Conservation (phyloP, 2,113 vertebrate genomes). For the Neopipo cinnamomea region DNA sequence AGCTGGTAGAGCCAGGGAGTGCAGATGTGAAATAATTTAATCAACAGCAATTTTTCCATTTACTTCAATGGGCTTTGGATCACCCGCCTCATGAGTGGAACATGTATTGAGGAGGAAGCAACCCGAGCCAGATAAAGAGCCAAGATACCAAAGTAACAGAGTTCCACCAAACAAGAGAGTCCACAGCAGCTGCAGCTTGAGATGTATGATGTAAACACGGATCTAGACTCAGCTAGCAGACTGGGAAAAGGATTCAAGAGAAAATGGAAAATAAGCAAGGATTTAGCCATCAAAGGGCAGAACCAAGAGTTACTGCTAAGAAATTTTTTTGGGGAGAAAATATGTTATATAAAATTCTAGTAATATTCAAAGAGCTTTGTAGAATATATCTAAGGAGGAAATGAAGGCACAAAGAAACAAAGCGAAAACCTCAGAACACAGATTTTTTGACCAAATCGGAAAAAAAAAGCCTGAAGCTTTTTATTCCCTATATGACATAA, state of each 20-base stretch:
- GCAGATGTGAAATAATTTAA: constrained; percentile 68
- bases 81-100: constrained; percentile 55
- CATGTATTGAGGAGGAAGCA: constrained; percentile 63
- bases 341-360: background rate
- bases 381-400: background rate
- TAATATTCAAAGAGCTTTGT: background rate
- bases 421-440: background rate
- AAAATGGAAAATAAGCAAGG: constrained; percentile 21
- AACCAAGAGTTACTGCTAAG: background rate
- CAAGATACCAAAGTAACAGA: constrained; percentile 65
- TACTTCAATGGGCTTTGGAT: constrained; percentile 68
- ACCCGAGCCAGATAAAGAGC: constrained; percentile 63
- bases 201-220: background rate
- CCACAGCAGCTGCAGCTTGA: constrained; percentile 62
- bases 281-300: background rate
- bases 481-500: background rate
- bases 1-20: constrained; percentile 62
- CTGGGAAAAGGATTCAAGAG: background rate
- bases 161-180: constrained; percentile 55
- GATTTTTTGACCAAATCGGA: background rate
- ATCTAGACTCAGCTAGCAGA: constrained; percentile 9
- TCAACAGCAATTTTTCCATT: constrained; percentile 66
- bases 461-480: background rate
- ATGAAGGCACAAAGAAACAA: background rate
- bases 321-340: background rate